Conservation (phyloP, 2,113 vertebrate species). For the Chelonoidis abingdonii region DNA sequence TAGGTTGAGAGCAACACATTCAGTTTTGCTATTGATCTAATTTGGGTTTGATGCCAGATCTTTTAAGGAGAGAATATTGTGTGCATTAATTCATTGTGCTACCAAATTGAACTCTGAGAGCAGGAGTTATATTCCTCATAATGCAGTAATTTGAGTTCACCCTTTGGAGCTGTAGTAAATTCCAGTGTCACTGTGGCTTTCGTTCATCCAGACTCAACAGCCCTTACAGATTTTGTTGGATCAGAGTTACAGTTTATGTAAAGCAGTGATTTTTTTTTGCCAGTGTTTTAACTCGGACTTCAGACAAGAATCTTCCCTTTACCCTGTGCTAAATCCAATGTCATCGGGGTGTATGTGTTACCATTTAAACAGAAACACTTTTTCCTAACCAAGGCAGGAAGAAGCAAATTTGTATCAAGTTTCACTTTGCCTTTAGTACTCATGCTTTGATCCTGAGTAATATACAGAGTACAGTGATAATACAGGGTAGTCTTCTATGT, state of each 20-base stretch:
- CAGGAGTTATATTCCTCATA: not conserved
- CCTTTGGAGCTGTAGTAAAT: slow-evolving; percentile 18
- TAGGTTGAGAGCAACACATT: slow-evolving; percentile 11
- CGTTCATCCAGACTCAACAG: slow-evolving; percentile 56
- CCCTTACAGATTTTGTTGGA: slow-evolving; percentile 74
- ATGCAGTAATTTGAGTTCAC: slow-evolving; percentile 14
- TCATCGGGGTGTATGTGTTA: not conserved
- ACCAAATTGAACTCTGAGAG: not conserved
- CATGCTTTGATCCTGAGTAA: not conserved
- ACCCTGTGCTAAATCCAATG: slow-evolving; percentile 44
- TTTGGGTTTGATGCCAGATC: not conserved
- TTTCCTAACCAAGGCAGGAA: not conserved
- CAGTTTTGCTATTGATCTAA: not conserved
- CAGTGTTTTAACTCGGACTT: slow-evolving; percentile 58
- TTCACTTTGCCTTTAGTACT: not conserved
- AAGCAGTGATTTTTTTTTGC: slow-evolving; percentile 69
- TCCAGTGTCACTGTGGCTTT: slow-evolving; percentile 17
- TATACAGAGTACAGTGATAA: not conserved
- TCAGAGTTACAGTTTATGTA: slow-evolving; percentile 51
- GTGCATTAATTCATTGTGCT: not conserved
- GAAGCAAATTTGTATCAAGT: not conserved
- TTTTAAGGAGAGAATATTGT: not conserved
- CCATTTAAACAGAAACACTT: slow-evolving; percentile 25
- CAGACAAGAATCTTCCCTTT: slow-evolving; percentile 63
- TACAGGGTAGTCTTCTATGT: not conserved